These are phyloP conservation scores for Ara ararauna DNA, from an alignment of 2,797 vertebrate genomes.

Conservation along the genomic window DNA sequence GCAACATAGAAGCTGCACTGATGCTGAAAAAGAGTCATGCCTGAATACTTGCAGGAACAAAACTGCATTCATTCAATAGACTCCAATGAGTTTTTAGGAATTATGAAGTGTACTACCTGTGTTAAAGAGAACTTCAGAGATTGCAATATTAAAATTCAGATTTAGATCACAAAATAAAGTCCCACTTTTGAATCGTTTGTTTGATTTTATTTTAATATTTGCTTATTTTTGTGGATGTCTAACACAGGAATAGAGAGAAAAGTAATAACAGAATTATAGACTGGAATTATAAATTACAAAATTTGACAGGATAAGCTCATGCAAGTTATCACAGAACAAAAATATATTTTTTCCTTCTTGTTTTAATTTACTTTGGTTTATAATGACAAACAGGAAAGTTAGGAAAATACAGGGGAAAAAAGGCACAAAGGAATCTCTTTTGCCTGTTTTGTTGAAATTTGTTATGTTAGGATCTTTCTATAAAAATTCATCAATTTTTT, in stretches of 20 bases:
- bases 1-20: neutral
- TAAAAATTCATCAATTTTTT: neutral
- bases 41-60: neutral
- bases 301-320: neutral
- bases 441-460: neutral
- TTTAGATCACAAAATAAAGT: neutral
- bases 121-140: neutral
- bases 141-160: neutral
- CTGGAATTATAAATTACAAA: neutral
- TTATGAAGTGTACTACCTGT: neutral
- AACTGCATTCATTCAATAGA: neutral
- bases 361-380: neutral
- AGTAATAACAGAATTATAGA: neutral
- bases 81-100: neutral
- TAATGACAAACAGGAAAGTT: neutral
- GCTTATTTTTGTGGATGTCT: neutral
- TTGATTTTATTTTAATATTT: neutral
- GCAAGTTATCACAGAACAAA: neutral
- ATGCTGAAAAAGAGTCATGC: neutral
- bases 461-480: neutral
- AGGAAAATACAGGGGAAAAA: neutral
- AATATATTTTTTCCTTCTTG: neutral
- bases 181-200: neutral
- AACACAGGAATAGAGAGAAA: neutral
- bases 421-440: neutral